Evolutionary conservation across 2,797 vertebrate genomes (phyloP).

Genomic region (Tokudaia tokunoshimensis): DNA sequence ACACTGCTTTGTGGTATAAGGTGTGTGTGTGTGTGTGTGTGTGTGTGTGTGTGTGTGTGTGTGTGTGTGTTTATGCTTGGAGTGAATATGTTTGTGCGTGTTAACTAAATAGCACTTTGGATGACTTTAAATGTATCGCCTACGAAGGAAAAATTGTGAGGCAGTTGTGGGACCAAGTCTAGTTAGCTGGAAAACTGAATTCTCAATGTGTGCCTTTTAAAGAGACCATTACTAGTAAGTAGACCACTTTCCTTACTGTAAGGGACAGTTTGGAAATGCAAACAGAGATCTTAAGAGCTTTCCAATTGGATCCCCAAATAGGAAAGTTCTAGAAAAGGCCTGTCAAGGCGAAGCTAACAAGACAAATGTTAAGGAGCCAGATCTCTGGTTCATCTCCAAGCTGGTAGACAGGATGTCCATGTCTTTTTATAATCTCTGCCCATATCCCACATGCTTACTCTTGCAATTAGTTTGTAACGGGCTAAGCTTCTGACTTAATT

Average conservation of each 20-base stretch:
- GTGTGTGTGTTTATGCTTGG: background rate
- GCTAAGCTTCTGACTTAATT: conserved; percentile 75
- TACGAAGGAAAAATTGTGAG: background rate
- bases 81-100: background rate
- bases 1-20: background rate
- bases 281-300: background rate
- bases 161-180: rapidly evolving
- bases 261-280: background rate
- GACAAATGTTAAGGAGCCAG: background rate
- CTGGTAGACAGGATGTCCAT: rapidly evolving
- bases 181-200: background rate
- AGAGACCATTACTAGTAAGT: background rate
- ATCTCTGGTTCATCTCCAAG: background rate
- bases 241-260: background rate
- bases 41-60: background rate
- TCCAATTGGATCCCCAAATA: background rate
- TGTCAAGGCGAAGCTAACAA: rapidly evolving
- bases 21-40: background rate
- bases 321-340: background rate
- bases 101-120: background rate
- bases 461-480: conserved; percentile 82
- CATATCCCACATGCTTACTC: conserved; percentile 48
- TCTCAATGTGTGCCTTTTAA: background rate
- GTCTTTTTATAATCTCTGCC: background rate
- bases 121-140: conserved; percentile 45